Percentiles rank a stretch among this genome's conserved stretches.
Conservation (phyloP, 2,113 vertebrate species). For the Nannospalax galili region DNA sequence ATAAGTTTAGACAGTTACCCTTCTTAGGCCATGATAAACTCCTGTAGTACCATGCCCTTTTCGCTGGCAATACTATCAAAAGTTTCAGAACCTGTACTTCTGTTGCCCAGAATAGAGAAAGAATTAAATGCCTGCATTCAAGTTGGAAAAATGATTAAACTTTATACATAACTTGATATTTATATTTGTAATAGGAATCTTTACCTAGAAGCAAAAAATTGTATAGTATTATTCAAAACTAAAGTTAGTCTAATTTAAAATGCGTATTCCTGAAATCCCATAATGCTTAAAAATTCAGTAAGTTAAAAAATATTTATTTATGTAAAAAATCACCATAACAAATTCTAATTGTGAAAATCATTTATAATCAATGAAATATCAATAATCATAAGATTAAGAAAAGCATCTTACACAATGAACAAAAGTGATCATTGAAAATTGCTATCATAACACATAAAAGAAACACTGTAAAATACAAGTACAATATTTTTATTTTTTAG, state of each 20-base stretch:
- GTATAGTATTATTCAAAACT: not conserved
- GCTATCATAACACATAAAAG: conserved; percentile 10
- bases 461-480: not conserved
- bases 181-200: not conserved
- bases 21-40: not conserved
- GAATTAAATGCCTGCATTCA: not conserved
- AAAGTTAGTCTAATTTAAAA: not conserved
- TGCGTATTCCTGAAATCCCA: not conserved
- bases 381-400: not conserved
- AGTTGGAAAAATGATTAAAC: not conserved
- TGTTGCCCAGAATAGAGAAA: not conserved
- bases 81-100: not conserved
- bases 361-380: not conserved
- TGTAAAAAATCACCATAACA: not conserved
- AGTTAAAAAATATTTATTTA: not conserved
- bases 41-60: not conserved
- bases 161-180: not conserved
- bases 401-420: not conserved
- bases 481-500: not conserved
- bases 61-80: not conserved
- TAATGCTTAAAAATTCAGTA: not conserved
- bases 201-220: not conserved
- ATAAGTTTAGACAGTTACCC: not conserved
- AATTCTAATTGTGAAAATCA: not conserved
- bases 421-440: not conserved